A percentile compares a stretch with the other conserved stretches of the same genome.
Evolutionary conservation across 2,888 invertebrate species (phyloP).

Genomic region (Vanessa cardui): DNA sequence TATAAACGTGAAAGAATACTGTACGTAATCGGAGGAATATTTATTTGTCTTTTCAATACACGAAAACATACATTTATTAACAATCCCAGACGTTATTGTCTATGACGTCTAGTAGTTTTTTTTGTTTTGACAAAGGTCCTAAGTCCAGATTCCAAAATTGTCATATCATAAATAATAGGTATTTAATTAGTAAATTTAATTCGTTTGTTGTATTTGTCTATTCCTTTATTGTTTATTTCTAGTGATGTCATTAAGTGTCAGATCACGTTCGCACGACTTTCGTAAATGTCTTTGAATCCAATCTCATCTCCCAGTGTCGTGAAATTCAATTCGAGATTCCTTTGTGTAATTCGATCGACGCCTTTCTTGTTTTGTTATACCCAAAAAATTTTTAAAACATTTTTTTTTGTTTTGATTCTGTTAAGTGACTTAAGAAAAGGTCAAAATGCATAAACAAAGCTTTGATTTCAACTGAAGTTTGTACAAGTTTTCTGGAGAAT

Average conservation of each 20-base stretch:
- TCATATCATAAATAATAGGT: no score
- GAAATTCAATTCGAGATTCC: slow-evolving; percentile 59
- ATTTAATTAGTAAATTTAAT: no score
- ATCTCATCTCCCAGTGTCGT: slow-evolving; percentile 58
- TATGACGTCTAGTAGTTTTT: no score
- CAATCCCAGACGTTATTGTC: no score
- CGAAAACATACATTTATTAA: no score
- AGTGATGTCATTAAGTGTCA: slow-evolving; percentile 56
- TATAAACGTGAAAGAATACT: slow-evolving; percentile 28
- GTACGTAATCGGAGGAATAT: slow-evolving; percentile 14
- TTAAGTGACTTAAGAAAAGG: neutral
- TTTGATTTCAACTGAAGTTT: slow-evolving; percentile 26
- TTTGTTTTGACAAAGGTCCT: no score
- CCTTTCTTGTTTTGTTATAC: slow-evolving; percentile 13
- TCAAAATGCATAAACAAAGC: neutral
- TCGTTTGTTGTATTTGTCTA: neutral
- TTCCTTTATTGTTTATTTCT: neutral
- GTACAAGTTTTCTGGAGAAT: slow-evolving; percentile 60
- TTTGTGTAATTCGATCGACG: slow-evolving; percentile 45
- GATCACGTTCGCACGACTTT: slow-evolving; percentile 64
- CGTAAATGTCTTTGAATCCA: slow-evolving; percentile 59
- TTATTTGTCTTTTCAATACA: neutral
- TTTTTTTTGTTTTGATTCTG: neutral
- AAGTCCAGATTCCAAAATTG: no score
- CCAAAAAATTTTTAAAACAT: neutral